Evolutionary conservation across 2,888 invertebrate species (phyloP).

Genomic region (Drosophila nigricruria): DNA sequence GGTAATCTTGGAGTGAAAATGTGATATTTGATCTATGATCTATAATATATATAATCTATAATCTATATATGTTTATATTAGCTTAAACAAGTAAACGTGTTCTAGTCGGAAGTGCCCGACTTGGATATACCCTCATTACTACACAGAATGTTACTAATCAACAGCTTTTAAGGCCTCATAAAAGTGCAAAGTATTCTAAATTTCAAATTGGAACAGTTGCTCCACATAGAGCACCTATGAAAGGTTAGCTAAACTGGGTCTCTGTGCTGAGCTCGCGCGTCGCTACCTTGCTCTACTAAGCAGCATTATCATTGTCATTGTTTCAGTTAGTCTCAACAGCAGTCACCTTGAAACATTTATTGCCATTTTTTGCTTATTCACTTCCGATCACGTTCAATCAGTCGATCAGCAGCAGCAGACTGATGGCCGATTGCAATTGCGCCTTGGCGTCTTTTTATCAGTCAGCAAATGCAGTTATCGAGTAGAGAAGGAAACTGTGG

Average conservation of each 20-base stretch:
- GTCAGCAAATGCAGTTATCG: conserved; percentile 24
- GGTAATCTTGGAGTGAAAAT: no score
- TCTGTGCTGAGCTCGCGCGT: neutral
- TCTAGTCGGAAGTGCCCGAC: no score
- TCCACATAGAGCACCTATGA: neutral
- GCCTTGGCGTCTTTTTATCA: conserved; percentile 26
- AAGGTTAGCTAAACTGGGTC: conserved; percentile 9
- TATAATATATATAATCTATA: no score
- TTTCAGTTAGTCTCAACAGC: conserved; percentile 12
- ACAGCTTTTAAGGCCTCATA: neutral
- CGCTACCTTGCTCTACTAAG: conserved; percentile 63
- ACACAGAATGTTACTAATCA: no score
- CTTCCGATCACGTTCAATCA: conserved; percentile 52
- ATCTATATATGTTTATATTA: no score
- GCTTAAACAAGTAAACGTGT: no score
- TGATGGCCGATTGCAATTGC: conserved; percentile 28
- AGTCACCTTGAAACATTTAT: conserved; percentile 36
- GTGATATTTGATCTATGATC: neutral
- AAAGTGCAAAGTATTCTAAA: neutral
- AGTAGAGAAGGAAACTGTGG: neutral
- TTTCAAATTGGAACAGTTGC: neutral
- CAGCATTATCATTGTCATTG: conserved; percentile 28
- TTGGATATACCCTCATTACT: no score
- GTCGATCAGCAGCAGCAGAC: conserved; percentile 10
- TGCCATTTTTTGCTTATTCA: conserved; percentile 46